phyloP scores from a whole-genome alignment of 2,888 invertebrate genomes.

The Caenorhabditis sulstoni region DNA sequence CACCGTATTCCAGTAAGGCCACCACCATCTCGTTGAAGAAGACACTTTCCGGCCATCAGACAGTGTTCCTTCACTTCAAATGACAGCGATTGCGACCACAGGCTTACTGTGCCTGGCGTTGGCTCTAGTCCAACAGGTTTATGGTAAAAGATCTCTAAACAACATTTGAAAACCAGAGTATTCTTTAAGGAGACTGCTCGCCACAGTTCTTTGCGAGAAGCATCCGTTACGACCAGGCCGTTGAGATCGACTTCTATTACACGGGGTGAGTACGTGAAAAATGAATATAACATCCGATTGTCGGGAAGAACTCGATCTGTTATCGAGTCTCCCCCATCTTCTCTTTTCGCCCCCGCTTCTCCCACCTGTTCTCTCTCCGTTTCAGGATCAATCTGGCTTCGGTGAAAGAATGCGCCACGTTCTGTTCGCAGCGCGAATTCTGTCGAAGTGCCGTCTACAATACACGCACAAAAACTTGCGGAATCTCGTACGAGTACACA shows the following conservation, averaged over 20 bases:
- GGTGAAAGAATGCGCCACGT: constrained; percentile 75
- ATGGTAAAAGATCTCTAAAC: constrained; percentile 6
- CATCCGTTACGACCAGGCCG: constrained; percentile 67
- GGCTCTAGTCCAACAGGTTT: constrained; percentile 35
- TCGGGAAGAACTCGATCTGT: constrained; percentile 34
- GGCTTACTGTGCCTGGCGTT: constrained; percentile 41
- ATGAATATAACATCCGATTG: constrained; percentile 8
- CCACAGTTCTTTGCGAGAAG: constrained; percentile 73
- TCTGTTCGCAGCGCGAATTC: constrained; percentile 77
- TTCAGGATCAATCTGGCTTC: constrained; percentile 71
- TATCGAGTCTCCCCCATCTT: constrained; percentile 34
- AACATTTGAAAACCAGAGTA: too few relatives aligned
- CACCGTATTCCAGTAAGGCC: constrained; percentile 11
- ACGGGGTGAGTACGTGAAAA: constrained; percentile 68
- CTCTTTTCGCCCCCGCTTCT: constrained; percentile 2
- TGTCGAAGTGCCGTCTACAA: constrained; percentile 79
- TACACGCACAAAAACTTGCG: constrained; percentile 71
- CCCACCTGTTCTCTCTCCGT: constrained; percentile 27
- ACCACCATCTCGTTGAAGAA: background rate
- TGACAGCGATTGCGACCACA: constrained; percentile 17
- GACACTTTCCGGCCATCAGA: background rate
- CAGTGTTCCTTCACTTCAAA: constrained; percentile 7
- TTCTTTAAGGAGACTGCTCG: constrained; percentile 61
- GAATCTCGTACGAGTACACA: constrained; percentile 74
- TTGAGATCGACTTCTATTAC: constrained; percentile 74